These are phyloP conservation scores for Melanotaenia pygmaea DNA, from an alignment of 2,797 vertebrate genomes.

Conservation along the genomic window DNA sequence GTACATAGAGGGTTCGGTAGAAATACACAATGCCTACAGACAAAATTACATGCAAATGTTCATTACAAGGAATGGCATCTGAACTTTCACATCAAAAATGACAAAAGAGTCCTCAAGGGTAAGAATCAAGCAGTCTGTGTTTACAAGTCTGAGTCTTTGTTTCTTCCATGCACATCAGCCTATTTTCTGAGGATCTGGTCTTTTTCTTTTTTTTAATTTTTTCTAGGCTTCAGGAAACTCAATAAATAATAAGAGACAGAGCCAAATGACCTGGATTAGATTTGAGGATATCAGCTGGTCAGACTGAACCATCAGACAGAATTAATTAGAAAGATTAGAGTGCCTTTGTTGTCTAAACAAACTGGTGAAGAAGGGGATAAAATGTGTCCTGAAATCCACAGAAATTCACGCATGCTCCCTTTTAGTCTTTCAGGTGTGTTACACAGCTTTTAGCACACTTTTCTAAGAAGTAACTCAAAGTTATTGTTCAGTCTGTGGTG, in stretches of 20 bases:
- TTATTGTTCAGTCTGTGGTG: constrained; percentile 31
- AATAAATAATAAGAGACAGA: constrained; percentile 76
- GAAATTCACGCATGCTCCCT: constrained; percentile 10
- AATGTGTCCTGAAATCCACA: constrained; percentile 18
- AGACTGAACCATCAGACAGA: constrained; percentile 57
- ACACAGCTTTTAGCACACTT: constrained; percentile 46
- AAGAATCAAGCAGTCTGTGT: constrained; percentile 43
- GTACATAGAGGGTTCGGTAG: not conserved
- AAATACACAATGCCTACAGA: not conserved
- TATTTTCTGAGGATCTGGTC: constrained; percentile 47
- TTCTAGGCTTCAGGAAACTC: constrained; percentile 51
- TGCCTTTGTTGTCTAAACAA: constrained; percentile 66
- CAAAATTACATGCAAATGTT: not conserved
- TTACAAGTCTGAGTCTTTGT: constrained; percentile 53
- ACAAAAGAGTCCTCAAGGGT: constrained; percentile 39
- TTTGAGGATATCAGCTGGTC: constrained; percentile 70
- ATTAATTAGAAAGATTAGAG: constrained; percentile 76
- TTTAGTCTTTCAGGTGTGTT: constrained; percentile 9
- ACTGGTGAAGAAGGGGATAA: constrained; percentile 26
- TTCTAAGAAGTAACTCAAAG: constrained; percentile 55
- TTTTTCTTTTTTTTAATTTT: constrained; percentile 1
- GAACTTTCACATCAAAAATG: constrained; percentile 32
- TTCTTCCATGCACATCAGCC: constrained; percentile 59
- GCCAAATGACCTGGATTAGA: constrained; percentile 74
- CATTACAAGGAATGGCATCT: not conserved